phyloP scores from a whole-genome alignment of 2,888 invertebrate species.

The Rhagium mordax region DNA sequence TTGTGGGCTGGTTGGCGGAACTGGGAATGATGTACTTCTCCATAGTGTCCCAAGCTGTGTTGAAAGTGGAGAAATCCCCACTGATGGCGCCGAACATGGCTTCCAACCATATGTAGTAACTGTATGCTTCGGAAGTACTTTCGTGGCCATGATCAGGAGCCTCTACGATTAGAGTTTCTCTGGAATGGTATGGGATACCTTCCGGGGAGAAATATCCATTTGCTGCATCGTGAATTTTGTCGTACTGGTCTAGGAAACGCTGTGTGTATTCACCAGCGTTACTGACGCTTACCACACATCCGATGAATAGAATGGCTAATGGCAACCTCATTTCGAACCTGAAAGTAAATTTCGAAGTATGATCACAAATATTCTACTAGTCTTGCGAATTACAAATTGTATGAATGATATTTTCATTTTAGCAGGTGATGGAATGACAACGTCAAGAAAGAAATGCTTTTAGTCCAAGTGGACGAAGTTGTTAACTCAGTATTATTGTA shows the following conservation, averaged over 20 bases:
- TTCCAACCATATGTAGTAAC: constrained; percentile 53
- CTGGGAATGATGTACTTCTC: constrained; percentile 51
- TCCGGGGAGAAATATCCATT: constrained; percentile 42
- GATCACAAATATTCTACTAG: too few relatives aligned
- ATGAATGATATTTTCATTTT: too few relatives aligned
- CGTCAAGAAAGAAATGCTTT: too few relatives aligned
- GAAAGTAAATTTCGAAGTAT: too few relatives aligned
- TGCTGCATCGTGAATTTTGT: constrained; percentile 36
- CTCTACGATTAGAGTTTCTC: constrained; percentile 54
- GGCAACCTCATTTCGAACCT: constrained; percentile 7
- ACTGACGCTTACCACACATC: not conserved
- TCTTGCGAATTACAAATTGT: too few relatives aligned
- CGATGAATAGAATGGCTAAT: not conserved
- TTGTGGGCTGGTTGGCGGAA: constrained; percentile 36
- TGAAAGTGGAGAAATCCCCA: constrained; percentile 50
- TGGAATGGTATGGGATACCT: constrained; percentile 53
- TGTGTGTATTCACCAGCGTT: constrained; percentile 36
- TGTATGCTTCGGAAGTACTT: constrained; percentile 55
- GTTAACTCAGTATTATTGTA: too few relatives aligned
- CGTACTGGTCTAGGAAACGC: constrained; percentile 45
- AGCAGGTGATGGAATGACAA: too few relatives aligned
- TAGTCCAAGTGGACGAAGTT: too few relatives aligned
- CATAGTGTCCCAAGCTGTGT: constrained; percentile 50
- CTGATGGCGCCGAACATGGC: constrained; percentile 53
- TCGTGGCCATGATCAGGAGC: constrained; percentile 55